Evolutionary conservation across 2,797 vertebrate species (phyloP), one percentile per base, ranked within the genome.

Genomic region (Acanthornis magna): DNA sequence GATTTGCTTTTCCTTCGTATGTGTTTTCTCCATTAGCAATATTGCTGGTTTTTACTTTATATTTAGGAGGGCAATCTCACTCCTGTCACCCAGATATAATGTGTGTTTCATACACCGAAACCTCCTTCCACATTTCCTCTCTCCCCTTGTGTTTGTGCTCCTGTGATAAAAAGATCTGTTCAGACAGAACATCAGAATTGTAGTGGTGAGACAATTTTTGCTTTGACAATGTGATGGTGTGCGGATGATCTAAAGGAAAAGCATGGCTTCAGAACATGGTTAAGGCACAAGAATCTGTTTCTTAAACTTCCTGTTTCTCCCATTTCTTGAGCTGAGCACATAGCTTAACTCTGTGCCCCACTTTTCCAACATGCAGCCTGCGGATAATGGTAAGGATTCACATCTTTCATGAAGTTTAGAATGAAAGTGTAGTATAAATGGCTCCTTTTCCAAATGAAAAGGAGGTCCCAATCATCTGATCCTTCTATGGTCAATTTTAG

Each of bases 211-310:
- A 16, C 16, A 50, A 2, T 27, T 62, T 91, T 63, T 42, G 40
- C 29, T 43, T 57, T 73, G 42, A 2, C 22, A 36, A 1, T 29
- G 21, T 80, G 42, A 36, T n/a, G 9, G 22, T 12, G 34, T 76
- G 16, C 0, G 0, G 42, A 22, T 76, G 27, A 40, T 58, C 60
- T 36, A 27, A 75, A 23, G 38, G 14, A 53, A 63, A 81, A 66
- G 25, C 7, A 2, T 32, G 38, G 14, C 21, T 77, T 80, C 0
- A 2, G 25, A 84, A 66, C 2, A 0, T 13, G 26, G 8, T 26
- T 51, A 45, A 11, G 29, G 40, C 19, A 45, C 21, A 65, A 38
- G 36, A 55, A 23, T 47, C 63, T 61, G 19, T 61, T 86, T 63
- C 36, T 67, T 43, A 50, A 36, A 63, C 29, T 32, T 74, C 27